Conservation (phyloP, 2,113 vertebrate species). For the Psammodynastes pulverulentus region DNA sequence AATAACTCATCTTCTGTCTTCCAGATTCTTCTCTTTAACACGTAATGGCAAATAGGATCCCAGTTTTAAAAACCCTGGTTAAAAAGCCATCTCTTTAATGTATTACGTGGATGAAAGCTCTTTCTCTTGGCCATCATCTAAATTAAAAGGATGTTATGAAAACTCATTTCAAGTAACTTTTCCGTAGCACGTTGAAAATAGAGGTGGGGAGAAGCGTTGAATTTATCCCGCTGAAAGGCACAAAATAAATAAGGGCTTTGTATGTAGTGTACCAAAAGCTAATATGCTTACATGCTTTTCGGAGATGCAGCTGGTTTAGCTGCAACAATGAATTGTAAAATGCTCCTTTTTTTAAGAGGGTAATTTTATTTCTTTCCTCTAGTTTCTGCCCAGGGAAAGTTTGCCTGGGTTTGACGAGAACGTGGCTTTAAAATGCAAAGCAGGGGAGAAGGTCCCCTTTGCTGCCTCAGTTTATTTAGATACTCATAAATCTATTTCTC, state of each 20-base stretch:
- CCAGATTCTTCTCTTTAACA: slow-evolving; percentile 21
- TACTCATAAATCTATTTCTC: slow-evolving; percentile 33
- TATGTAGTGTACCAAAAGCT: slow-evolving; percentile 35
- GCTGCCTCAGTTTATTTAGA: slow-evolving; percentile 35
- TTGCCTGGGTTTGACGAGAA: slow-evolving; percentile 45
- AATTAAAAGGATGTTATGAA: slow-evolving; percentile 33
- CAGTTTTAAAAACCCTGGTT: slow-evolving; percentile 46
- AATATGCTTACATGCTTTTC: slow-evolving; percentile 42
- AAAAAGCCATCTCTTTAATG: slow-evolving; percentile 43
- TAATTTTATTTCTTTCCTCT: slow-evolving; percentile 38
- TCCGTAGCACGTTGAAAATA: slow-evolving; percentile 1
- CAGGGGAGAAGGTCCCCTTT: background rate
- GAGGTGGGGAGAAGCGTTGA: slow-evolving; percentile 11
- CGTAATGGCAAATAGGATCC: slow-evolving; percentile 28
- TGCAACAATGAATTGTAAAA: slow-evolving; percentile 56
- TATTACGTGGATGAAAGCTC: slow-evolving; percentile 30
- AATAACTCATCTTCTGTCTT: slow-evolving; percentile 17
- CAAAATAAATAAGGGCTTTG: slow-evolving; percentile 57
- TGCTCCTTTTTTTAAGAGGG: slow-evolving; percentile 47
- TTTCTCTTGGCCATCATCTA: slow-evolving; percentile 43
- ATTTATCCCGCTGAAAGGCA: slow-evolving; percentile 32
- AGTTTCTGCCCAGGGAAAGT: slow-evolving; percentile 35
- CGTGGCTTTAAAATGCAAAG: slow-evolving; percentile 11
- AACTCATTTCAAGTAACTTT: slow-evolving; percentile 30
- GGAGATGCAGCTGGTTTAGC: slow-evolving; percentile 54